Evolutionary conservation across 1,140 invertebrate genomes (phyloP).

Genomic region (Cheumatopsyche charites): DNA sequence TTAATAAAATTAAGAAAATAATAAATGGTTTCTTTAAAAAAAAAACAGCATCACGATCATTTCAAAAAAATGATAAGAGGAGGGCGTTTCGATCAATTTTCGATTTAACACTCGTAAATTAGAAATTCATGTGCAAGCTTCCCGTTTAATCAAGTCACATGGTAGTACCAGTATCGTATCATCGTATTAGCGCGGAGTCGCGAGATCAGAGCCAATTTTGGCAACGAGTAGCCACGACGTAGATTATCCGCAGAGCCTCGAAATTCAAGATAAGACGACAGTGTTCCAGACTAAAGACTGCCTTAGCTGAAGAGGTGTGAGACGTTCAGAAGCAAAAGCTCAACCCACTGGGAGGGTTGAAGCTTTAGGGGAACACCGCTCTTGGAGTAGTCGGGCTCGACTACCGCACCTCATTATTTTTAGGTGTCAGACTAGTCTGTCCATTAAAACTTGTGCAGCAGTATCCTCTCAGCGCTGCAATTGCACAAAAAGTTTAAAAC

Average conservation of each 20-base stretch:
- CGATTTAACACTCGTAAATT: too few relatives aligned
- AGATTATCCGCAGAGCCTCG: background rate
- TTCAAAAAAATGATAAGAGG: too few relatives aligned
- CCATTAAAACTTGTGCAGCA: constrained; percentile 45
- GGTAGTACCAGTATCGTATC: too few relatives aligned
- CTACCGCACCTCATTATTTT: constrained; percentile 45
- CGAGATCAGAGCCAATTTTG: background rate
- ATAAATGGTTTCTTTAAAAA: too few relatives aligned
- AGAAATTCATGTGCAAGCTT: too few relatives aligned
- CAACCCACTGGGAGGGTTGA: background rate
- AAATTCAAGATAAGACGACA: background rate
- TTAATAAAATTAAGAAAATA: too few relatives aligned
- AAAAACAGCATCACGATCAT: too few relatives aligned
- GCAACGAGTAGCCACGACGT: background rate
- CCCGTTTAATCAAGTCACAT: too few relatives aligned
- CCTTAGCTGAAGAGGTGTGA: background rate
- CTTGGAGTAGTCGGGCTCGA: background rate
- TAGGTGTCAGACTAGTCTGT: constrained; percentile 46
- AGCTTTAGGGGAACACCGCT: background rate
- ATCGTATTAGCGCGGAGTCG: too few relatives aligned
- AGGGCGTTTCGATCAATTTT: too few relatives aligned
- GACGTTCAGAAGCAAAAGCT: background rate
- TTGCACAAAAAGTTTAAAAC: constrained; percentile 8
- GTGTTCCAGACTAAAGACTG: too few relatives aligned
- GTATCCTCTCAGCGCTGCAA: background rate